Percentiles rank a stretch among this genome's conserved stretches.
Conservation (phyloP, 2,888 invertebrate species). For the Sarcophaga caerulescens region DNA sequence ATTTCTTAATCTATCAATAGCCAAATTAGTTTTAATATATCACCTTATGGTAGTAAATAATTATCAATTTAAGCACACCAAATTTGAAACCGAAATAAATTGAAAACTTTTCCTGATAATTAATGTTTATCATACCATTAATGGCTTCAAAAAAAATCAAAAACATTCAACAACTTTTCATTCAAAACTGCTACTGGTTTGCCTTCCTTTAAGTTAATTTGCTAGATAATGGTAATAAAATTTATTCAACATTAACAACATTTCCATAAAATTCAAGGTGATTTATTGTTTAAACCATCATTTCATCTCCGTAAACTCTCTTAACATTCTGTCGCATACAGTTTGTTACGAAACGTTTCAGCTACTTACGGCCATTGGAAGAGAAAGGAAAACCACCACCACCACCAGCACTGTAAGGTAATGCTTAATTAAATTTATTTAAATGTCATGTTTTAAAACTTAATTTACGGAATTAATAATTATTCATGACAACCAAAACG, state of each 20-base stretch:
- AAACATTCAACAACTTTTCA: not conserved
- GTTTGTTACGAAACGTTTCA: not conserved
- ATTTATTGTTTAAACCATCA: not conserved
- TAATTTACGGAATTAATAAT: slow-evolving; percentile 52
- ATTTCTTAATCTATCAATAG: too few species aligned
- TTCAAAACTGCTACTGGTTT: not conserved
- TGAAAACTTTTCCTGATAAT: too few species aligned
- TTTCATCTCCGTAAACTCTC: too few species aligned
- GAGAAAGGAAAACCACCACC: not conserved
- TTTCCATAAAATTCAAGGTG: not conserved
- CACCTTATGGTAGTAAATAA: too few species aligned
- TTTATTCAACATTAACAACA: not conserved
- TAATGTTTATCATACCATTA: too few species aligned
- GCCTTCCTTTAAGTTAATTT: not conserved
- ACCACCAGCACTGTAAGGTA: slow-evolving; percentile 12
- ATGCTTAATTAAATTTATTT: slow-evolving; percentile 56
- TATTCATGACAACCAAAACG: slow-evolving; percentile 32
- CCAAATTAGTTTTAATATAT: too few species aligned
- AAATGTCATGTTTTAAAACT: slow-evolving; percentile 54
- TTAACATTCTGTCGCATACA: too few species aligned
- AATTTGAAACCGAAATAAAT: too few species aligned
- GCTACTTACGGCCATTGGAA: not conserved
- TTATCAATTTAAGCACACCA: too few species aligned
- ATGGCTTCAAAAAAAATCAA: too few species aligned
- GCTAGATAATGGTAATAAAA: not conserved